phyloP scores from a whole-genome alignment of 1,140 invertebrate species.

The Cardiocondyla obscurior region DNA sequence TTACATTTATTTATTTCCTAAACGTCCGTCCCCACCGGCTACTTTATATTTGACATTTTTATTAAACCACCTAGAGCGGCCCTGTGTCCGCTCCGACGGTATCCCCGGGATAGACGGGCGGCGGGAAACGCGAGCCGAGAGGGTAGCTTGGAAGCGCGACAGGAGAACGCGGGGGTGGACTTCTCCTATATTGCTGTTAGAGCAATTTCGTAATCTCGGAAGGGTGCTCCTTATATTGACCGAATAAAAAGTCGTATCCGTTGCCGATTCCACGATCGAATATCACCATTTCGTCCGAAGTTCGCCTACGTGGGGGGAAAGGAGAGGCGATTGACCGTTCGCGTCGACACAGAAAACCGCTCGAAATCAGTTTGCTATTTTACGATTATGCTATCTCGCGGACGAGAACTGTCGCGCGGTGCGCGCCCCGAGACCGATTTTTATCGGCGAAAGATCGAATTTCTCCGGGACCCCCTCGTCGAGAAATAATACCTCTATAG shows the following conservation, averaged over 20 bases:
- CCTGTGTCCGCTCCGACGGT: slow-evolving; percentile 63
- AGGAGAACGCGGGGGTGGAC: not conserved
- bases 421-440: slow-evolving; percentile 35
- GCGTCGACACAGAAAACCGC: slow-evolving; percentile 13
- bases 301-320: not conserved
- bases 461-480: not conserved
- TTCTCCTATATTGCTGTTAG: slow-evolving; percentile 76
- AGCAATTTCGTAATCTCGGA: slow-evolving; percentile 78
- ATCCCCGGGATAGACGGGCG: slow-evolving; percentile 50
- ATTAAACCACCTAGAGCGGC: slow-evolving; percentile 79
- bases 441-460: slow-evolving; percentile 17
- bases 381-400: slow-evolving; percentile 61
- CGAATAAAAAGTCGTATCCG: slow-evolving; percentile 72
- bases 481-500: not conserved
- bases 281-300: slow-evolving; percentile 18
- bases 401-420: slow-evolving; percentile 27
- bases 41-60: slow-evolving; percentile 85
- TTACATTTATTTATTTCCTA: slow-evolving; percentile 83
- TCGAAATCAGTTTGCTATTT: slow-evolving; percentile 65
- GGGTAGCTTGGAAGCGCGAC: not conserved
- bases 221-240: slow-evolving; percentile 69
- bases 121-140: slow-evolving; percentile 23
- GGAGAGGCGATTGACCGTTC: not conserved
- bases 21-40: slow-evolving; percentile 81
- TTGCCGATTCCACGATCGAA: slow-evolving; percentile 67